phyloP scores from a whole-genome alignment of 1,140 invertebrate species.

The Ceratosolen solmsi region DNA sequence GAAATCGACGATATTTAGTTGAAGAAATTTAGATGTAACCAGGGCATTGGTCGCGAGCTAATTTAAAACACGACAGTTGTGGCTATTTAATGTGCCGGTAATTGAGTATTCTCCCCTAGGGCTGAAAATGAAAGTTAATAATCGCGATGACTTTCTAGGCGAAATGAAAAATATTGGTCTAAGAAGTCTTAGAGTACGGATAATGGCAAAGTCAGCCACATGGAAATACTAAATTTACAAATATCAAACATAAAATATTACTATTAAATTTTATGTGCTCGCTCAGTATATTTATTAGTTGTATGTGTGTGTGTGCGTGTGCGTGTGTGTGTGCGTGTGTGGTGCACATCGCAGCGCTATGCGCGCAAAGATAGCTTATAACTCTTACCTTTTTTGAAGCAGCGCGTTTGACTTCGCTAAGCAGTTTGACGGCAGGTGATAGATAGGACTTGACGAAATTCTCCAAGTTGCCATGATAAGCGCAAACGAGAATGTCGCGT shows the following conservation, averaged over 20 bases:
- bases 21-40: background rate
- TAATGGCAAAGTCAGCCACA: too few relatives aligned
- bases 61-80: constrained; percentile 1
- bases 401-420: constrained; percentile 70
- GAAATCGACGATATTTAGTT: background rate
- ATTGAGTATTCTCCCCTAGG: background rate
- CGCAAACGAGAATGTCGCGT: constrained; percentile 79
- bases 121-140: constrained; percentile 19
- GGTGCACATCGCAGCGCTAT: too few relatives aligned
- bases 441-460: constrained; percentile 79
- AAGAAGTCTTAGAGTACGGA: background rate
- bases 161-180: background rate
- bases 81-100: background rate
- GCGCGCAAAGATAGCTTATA: background rate
- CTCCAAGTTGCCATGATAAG: constrained; percentile 77
- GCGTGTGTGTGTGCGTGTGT: too few relatives aligned
- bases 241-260: too few relatives aligned
- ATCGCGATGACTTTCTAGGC: constrained; percentile 6
- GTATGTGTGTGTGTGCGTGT: too few relatives aligned
- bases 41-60: background rate
- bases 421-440: constrained; percentile 76
- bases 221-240: too few relatives aligned
- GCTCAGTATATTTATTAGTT: too few relatives aligned
- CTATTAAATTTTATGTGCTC: too few relatives aligned
- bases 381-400: constrained; percentile 67